Percentiles rank a stretch among this genome's conserved stretches.
phyloP scores from a whole-genome alignment of 2,113 vertebrate species.

The Takifugu flavidus region DNA sequence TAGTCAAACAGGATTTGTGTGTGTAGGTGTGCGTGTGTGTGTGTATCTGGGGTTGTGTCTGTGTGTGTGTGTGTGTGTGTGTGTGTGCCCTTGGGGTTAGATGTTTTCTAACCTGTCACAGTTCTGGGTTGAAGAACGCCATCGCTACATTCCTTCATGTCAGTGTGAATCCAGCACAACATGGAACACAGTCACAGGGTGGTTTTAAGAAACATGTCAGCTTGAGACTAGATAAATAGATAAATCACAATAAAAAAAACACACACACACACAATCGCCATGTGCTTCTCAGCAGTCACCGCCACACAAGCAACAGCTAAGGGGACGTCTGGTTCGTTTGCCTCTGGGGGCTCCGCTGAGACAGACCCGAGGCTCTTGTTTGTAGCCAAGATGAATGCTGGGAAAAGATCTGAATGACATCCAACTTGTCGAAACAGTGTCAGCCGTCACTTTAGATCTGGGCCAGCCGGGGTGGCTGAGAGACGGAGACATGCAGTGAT shows the following conservation, averaged over 20 bases:
- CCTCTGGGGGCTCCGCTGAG: slow-evolving; percentile 42
- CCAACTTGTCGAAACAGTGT: slow-evolving; percentile 34
- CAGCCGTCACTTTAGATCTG: slow-evolving; percentile 55
- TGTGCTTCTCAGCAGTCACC: slow-evolving; percentile 8
- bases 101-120: too few relatives aligned
- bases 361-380: slow-evolving; percentile 44
- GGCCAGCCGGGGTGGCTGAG: slow-evolving; percentile 41
- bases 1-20: too few relatives aligned
- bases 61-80: too few relatives aligned
- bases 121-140: too few relatives aligned
- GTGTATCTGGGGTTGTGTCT: too few relatives aligned
- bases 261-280: slow-evolving; percentile 11
- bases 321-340: slow-evolving; percentile 36
- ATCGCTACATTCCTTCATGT: too few relatives aligned
- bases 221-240: slow-evolving; percentile 6
- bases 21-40: too few relatives aligned
- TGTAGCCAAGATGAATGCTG: slow-evolving; percentile 56
- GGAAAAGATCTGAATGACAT: slow-evolving; percentile 51
- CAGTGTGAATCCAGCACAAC: too few relatives aligned
- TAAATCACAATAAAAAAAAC: slow-evolving; percentile 22
- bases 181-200: neutral
- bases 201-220: slow-evolving; percentile 26
- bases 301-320: slow-evolving; percentile 35
- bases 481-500: slow-evolving; percentile 27
- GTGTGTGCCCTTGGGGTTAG: too few relatives aligned